Conservation (phyloP, 2,797 vertebrate species). For the Myotis myotis region DNA sequence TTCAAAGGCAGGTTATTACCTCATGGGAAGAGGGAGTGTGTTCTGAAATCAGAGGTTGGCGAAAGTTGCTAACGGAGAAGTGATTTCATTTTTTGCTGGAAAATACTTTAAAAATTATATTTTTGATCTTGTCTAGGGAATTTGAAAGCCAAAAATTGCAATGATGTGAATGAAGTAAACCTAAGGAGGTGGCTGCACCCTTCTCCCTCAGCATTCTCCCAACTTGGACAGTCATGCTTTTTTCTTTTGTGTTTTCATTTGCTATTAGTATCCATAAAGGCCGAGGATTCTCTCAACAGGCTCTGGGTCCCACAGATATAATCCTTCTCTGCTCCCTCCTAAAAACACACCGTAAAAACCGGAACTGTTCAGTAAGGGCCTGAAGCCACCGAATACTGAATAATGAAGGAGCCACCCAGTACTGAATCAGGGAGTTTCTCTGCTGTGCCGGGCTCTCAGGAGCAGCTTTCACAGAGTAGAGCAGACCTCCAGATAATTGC, state of each 20-base stretch:
- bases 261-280: no score
- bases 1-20: neutral
- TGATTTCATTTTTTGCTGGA: neutral
- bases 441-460: neutral
- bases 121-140: neutral
- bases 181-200: neutral
- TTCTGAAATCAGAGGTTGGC: neutral
- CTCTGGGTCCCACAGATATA: neutral
- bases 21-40: rapidly evolving
- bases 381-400: no score
- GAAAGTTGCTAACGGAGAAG: neutral
- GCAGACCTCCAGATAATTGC: rapidly evolving
- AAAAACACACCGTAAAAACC: neutral
- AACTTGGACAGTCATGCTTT: no score
- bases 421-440: rapidly evolving
- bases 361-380: neutral
- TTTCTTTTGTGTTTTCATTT: neutral
- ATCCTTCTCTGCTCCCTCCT: neutral
- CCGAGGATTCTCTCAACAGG: neutral
- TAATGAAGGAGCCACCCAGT: rapidly evolving
- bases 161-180: neutral
- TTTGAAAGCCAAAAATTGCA: neutral
- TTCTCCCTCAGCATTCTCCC: neutral
- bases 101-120: neutral
- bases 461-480: no score